Base-by-base conservation (phyloP, 2,797 vertebrate genomes). In the Hydrocynus forskahlii region DNA sequence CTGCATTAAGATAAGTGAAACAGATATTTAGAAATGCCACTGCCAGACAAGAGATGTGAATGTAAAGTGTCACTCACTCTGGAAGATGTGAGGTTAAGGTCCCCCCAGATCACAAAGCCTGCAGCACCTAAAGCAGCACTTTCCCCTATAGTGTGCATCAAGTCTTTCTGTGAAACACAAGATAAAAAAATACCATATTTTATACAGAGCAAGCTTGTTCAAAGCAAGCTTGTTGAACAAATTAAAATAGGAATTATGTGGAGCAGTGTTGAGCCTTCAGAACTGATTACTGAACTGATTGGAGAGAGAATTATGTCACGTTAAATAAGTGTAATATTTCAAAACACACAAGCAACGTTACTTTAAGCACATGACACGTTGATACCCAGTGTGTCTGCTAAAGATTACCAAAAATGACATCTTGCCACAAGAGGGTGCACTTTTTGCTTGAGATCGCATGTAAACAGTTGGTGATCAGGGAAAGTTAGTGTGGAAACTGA, bases 121-220 rank as follows among this genome's bases (percentile, higher is more conserved):
- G 93, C 92, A 50, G 94, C 91, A 86, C 95, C 95, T 84, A 96
- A 86, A 25, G 93, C 95, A 82, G 96, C 93, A 16, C 94, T 96
- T 83, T 96, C 92, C 80, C 94, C 91, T 21, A 94, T 90, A 83
- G 91, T 94, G 67, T 94, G 93, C 75, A 95, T 92, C 89, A 96
- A 88, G 88, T 95, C 94, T 85, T 93, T 90, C 93, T 96, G 89
- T 64, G 89, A 85, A 81, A 83, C 60, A 78, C 75, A 82, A 66
- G 9, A 70, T 17, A 69, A 73, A 48, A 63, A 40, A 29, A 45
- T 63, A 17, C 0, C 29, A 29, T 35, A 35, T 55, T 35, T 54
- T 62, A 54, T 50, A 35, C 23, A 25, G 4, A 50, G 50, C 10
- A 50, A 67, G 14, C 4, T 35, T 35, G 35, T 35, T 35, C 35